Conservation (phyloP, 1,140 invertebrate species). For the Liolophura sinensis region DNA sequence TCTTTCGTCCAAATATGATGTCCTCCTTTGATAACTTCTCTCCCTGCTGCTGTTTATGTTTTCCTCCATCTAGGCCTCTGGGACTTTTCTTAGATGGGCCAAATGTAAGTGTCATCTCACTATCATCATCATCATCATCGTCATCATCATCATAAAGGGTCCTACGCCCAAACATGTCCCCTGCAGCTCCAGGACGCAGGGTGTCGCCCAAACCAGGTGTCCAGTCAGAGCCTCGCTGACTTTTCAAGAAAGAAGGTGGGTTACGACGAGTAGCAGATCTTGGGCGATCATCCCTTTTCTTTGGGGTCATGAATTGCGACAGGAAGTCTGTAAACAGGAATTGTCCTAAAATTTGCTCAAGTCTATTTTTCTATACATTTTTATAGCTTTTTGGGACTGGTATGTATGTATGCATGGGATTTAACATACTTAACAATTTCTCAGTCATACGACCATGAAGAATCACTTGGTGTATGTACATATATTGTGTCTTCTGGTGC, state of each 20-base stretch:
- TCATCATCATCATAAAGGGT: conserved; percentile 4
- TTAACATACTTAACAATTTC: no score
- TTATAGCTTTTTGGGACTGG: no score
- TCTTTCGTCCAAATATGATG: conserved; percentile 29
- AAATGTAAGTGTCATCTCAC: conserved; percentile 17
- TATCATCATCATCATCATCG: conserved; percentile 18
- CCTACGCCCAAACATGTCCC: background rate
- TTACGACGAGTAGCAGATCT: conserved; percentile 15
- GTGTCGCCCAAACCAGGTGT: conserved; percentile 18
- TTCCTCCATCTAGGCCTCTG: conserved; percentile 6
- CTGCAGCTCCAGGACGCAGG: conserved; percentile 15
- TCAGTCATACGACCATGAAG: no score
- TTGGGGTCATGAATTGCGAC: no score
- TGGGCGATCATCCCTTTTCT: conserved; percentile 10
- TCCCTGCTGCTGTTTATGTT: conserved; percentile 5
- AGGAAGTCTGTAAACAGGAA: no score
- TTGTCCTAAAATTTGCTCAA: no score
- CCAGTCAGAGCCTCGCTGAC: conserved; percentile 2
- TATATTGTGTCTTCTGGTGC: no score
- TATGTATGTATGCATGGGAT: no score
- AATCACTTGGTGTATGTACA: no score
- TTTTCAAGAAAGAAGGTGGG: background rate
- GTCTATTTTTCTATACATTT: no score
- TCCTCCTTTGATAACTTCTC: conserved; percentile 19
- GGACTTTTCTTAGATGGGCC: conserved; percentile 5